Conservation (phyloP, 2,113 vertebrate genomes). For the Corythoichthys intestinalis region DNA sequence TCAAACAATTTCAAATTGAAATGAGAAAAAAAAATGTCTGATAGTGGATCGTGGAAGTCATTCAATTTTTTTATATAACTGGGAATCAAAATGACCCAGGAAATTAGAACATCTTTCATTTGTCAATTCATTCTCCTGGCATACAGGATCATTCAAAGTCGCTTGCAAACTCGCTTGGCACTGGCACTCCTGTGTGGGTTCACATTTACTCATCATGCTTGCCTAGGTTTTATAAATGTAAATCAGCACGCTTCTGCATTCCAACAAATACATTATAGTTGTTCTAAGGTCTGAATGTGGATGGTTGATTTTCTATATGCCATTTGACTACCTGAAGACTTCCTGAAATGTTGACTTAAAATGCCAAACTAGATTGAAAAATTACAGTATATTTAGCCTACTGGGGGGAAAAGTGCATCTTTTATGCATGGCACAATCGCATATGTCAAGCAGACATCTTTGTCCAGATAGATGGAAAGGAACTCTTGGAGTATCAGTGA, state of each 20-base stretch:
- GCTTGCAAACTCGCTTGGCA: not conserved
- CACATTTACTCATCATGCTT: too few relatives aligned
- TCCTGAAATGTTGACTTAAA: not conserved
- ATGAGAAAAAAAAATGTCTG: not conserved
- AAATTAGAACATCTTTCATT: not conserved
- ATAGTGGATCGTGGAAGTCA: not conserved
- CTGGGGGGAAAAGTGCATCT: not conserved
- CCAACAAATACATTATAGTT: too few relatives aligned
- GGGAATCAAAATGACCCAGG: not conserved
- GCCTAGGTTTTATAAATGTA: too few relatives aligned
- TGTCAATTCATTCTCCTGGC: too few relatives aligned
- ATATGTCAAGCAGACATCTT: constrained; percentile 29
- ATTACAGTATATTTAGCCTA: not conserved
- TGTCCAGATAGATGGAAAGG: constrained; percentile 35
- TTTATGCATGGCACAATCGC: not conserved
- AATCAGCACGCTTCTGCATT: not conserved
- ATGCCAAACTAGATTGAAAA: not conserved
- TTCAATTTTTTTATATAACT: not conserved
- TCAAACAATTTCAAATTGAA: not conserved
- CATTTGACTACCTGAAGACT: not conserved
- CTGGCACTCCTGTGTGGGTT: too few relatives aligned
- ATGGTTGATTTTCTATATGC: too few relatives aligned
- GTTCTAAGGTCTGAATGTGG: too few relatives aligned
- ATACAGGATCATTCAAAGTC: not conserved
- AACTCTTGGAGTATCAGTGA: constrained; percentile 50